Percentiles rank a stretch among this genome's conserved stretches.
These are phyloP conservation scores for Murina feae DNA, from an alignment of 2,113 vertebrate species.

Conservation along the genomic window DNA sequence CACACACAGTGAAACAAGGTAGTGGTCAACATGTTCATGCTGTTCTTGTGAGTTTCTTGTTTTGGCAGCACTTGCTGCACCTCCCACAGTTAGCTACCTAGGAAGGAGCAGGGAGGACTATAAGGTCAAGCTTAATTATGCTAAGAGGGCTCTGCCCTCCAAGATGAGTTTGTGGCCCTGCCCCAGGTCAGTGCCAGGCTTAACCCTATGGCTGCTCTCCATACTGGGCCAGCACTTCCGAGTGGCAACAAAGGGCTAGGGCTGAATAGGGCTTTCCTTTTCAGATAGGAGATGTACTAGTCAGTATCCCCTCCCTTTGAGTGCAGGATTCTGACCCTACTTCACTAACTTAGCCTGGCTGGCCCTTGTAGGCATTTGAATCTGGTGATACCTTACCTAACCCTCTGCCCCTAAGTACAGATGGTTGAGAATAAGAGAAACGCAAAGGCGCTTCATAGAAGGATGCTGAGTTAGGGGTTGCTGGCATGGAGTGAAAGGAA, in stretches of 20 bases:
- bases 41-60: no score
- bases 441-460: not conserved
- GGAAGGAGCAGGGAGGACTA: no score
- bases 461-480: not conserved
- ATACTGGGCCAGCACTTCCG: not conserved
- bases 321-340: not conserved
- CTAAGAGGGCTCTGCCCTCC: no score
- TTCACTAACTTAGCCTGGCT: not conserved
- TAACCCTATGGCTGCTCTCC: no score
- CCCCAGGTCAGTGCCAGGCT: no score
- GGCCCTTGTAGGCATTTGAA: not conserved
- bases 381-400: not conserved
- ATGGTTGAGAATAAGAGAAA: not conserved
- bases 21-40: no score
- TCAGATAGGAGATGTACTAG: not conserved
- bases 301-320: not conserved
- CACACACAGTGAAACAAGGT: no score
- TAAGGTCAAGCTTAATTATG: no score
- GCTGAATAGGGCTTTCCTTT: not conserved
- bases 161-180: no score
- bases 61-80: no score
- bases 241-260: not conserved
- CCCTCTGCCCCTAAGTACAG: not conserved
- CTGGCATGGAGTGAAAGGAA: not conserved
- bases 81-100: no score